Evolutionary conservation across 2,888 invertebrate species (phyloP).

Genomic region (Limnephilus lunatus): DNA sequence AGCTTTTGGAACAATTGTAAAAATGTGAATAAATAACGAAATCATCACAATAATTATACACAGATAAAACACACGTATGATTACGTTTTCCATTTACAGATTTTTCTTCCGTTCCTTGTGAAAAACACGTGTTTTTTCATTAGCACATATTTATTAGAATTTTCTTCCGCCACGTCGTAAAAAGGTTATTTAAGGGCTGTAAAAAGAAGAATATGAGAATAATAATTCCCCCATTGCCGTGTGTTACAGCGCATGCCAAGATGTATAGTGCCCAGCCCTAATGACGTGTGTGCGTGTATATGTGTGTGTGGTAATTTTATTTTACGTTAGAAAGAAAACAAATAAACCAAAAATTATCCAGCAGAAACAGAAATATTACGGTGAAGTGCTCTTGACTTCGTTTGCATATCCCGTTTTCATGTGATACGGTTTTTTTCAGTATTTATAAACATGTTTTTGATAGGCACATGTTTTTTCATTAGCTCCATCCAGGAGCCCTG

Average conservation of each 20-base stretch:
- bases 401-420: neutral
- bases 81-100: no score
- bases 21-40: no score
- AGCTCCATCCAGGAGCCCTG: no score
- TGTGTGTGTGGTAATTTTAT: neutral
- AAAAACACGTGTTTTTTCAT: neutral
- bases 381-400: neutral
- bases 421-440: neutral
- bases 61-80: no score
- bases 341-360: neutral
- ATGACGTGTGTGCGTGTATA: neutral
- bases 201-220: neutral
- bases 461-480: neutral
- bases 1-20: no score
- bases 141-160: neutral
- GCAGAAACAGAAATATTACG: neutral
- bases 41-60: no score
- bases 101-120: neutral
- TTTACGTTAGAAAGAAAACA: neutral
- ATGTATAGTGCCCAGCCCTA: neutral
- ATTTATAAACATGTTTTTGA: neutral
- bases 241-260: neutral
- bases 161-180: neutral
- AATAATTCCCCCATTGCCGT: neutral
- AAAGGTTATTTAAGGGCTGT: slow-evolving; percentile 32